These are phyloP conservation scores for Eubucco bourcierii DNA, from an alignment of 2,113 vertebrate genomes.

Conservation along the genomic window DNA sequence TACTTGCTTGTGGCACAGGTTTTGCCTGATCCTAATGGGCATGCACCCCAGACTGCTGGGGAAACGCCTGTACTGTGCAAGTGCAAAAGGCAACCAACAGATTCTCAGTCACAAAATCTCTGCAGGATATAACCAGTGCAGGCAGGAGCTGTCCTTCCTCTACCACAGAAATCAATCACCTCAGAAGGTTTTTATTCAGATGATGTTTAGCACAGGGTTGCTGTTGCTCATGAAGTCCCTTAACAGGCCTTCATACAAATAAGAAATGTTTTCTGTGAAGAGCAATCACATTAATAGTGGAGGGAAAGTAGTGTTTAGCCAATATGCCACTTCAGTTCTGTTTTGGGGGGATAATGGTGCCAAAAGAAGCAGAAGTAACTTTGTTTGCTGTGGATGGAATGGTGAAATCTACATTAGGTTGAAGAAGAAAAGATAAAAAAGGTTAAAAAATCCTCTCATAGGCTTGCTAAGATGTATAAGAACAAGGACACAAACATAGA, in stretches of 20 bases:
- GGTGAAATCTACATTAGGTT: neutral
- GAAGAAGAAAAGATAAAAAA: neutral
- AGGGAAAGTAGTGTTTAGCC: rapidly evolving
- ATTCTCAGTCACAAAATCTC: neutral
- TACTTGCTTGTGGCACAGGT: neutral
- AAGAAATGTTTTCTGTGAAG: neutral
- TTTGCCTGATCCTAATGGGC: neutral
- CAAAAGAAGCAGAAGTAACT: neutral
- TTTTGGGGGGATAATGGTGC: neutral
- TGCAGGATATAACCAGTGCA: neutral
- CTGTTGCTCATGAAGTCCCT: neutral
- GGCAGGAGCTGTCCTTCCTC: neutral
- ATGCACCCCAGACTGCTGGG: neutral
- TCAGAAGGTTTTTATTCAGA: neutral
- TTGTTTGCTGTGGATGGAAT: neutral
- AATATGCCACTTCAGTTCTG: neutral
- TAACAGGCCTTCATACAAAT: neutral
- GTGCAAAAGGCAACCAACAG: neutral
- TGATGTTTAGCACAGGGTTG: neutral
- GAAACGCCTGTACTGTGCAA: neutral
- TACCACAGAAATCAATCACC: neutral
- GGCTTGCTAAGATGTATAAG: too few relatives aligned
- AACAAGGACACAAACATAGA: too few relatives aligned
- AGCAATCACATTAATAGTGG: neutral
- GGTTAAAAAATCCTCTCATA: rapidly evolving